Conservation (phyloP, 2,888 invertebrate species). For the Drosophila cognata region DNA sequence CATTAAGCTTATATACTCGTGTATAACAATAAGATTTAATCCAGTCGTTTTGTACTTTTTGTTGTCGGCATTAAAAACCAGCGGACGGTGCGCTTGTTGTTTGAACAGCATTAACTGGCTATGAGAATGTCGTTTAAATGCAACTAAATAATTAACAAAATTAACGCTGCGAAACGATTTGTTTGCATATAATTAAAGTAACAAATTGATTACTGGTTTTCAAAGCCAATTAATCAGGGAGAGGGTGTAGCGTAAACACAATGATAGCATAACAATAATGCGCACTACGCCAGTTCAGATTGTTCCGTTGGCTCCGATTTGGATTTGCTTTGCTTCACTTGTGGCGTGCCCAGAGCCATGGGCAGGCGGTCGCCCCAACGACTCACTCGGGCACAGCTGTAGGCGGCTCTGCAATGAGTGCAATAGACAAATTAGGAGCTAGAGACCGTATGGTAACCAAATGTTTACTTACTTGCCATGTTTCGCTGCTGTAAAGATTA, state of each 20-base stretch:
- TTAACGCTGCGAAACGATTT: conserved; percentile 59
- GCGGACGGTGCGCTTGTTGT: conserved; percentile 60
- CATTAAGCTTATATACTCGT: conserved; percentile 25
- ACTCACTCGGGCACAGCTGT: conserved; percentile 90
- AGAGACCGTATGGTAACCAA: not conserved
- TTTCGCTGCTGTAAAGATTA: conserved; percentile 91
- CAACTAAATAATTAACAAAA: conserved; percentile 71
- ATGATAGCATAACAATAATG: conserved; percentile 19
- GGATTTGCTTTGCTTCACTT: conserved; percentile 26
- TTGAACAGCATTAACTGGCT: conserved; percentile 56
- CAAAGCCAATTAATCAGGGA: conserved; percentile 48
- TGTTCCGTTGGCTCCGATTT: conserved; percentile 17
- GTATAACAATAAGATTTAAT: conserved; percentile 38
- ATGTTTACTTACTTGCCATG: conserved; percentile 88
- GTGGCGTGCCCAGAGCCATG: conserved; percentile 85
- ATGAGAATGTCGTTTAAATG: conserved; percentile 60
- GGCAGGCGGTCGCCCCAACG: conserved; percentile 94
- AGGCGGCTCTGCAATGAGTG: conserved; percentile 86
- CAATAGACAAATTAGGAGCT: not conserved
- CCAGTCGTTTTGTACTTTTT: conserved; percentile 39
- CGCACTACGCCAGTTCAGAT: conserved; percentile 44
- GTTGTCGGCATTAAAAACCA: conserved; percentile 46
- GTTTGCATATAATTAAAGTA: conserved; percentile 73
- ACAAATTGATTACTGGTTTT: conserved; percentile 55
- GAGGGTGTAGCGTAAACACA: conserved; percentile 21